Evolutionary conservation across 2,888 invertebrate species (phyloP).

Genomic region (Lissonota sp.): DNA sequence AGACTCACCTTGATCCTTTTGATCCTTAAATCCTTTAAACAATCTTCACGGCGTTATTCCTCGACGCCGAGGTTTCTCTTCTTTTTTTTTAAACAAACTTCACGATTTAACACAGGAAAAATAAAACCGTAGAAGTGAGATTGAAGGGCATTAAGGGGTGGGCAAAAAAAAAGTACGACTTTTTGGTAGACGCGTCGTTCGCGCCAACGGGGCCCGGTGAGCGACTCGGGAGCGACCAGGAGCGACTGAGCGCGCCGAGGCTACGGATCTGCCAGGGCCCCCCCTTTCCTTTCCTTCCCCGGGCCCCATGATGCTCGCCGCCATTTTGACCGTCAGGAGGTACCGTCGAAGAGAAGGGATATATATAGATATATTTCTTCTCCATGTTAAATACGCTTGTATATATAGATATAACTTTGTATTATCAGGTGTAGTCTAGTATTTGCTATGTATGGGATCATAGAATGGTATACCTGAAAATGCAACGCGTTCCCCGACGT

Average conservation of each 20-base stretch:
- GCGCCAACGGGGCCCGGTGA: slow-evolving; percentile 81
- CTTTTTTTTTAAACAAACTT: neutral
- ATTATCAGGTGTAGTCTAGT: slow-evolving; percentile 17
- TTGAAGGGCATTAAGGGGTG: neutral
- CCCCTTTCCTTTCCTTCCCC: slow-evolving; percentile 41
- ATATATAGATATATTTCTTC: neutral
- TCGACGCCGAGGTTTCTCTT: neutral
- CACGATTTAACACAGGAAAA: neutral
- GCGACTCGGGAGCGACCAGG: slow-evolving; percentile 73
- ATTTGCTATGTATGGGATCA: neutral
- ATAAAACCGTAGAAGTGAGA: neutral
- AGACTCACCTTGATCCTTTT: too few species aligned
- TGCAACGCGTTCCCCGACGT: slow-evolving; percentile 24
- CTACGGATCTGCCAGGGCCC: slow-evolving; percentile 67
- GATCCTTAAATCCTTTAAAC: slow-evolving; percentile 10
- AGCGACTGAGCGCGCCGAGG: slow-evolving; percentile 70
- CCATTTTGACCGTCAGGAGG: slow-evolving; percentile 50
- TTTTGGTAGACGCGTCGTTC: slow-evolving; percentile 69
- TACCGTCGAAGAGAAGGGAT: slow-evolving; percentile 23
- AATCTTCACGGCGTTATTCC: neutral
- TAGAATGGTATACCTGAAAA: slow-evolving; percentile 4
- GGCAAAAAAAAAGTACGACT: slow-evolving; percentile 3
- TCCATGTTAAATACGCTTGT: too few species aligned
- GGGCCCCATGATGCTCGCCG: slow-evolving; percentile 12
- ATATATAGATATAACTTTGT: neutral